Base-by-base conservation (phyloP, 2,113 vertebrate species). In the Fregetta grallaria region DNA sequence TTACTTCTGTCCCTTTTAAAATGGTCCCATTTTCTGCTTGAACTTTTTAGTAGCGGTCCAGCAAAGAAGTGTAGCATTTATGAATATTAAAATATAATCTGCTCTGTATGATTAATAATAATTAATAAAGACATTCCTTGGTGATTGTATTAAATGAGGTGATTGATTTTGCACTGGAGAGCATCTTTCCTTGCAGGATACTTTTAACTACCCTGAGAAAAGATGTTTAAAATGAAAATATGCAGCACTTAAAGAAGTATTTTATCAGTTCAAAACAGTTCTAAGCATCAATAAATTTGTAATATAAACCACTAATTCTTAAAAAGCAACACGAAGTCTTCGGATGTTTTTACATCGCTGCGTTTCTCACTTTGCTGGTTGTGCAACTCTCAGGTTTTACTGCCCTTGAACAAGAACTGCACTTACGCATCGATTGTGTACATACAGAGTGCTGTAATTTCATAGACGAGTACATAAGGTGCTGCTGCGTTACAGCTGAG, bases 191-290 rank as follows among this genome's bases (percentile, higher is more conserved):
- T 88, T 83, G 23, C 18, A 76, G 59, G 47, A 74, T 85, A 74
- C 53, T 90, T 95, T n/a, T 66, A 92, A 74, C 55, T 67, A 47
- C 32, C 65, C 34, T 38, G 71, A 80, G 83, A 94, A 92, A 94
- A 87, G 30, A 77, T 52, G 68, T 79, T 96, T 93, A 38, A 93
- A 94, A 93, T 85, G 49, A 81, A 78, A 76, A 91, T 92, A 76
- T 4, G 47, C 47, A 17, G 19, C 78, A 87, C 87, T 86, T 68
- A 78, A 95, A 97, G 62, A 78, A 96, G 87, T 95, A 79, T 75
- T 97, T 96, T 93, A 77, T 94, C 53, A 88, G 75, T 90, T 94
- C 53, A 75, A 93, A 94, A 70, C 67, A 85, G 47, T 95, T 96
- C 63, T 95, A 45, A 77, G 47, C 56, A 67, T 92, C 92, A 86